Evolutionary conservation across 2,113 vertebrate genomes (phyloP), one percentile per base, ranked within the genome.

Genomic region (Rhombomys opimus): DNA sequence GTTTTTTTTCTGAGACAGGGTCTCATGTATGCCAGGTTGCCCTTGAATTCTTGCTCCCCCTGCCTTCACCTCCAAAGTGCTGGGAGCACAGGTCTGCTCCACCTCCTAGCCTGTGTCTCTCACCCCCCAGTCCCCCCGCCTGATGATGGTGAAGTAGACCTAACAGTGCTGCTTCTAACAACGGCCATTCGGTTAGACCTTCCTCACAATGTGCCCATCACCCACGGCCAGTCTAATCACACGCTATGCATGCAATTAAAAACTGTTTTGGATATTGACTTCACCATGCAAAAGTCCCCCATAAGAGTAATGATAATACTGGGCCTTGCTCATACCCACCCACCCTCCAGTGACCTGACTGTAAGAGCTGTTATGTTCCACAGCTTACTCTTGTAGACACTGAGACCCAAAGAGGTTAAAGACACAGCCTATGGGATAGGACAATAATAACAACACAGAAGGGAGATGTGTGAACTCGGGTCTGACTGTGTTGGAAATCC

Each of bases 401-500:
- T 54, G 54, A 92, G 82, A 54, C 70, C 59, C 12, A n/a, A 67
- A 38, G 63, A 95, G 59, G 32, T 35, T 59, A 57, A 77, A 77
- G 81, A 68, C 50, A 89, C 20, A 87, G 57, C 52, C 75, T 35
- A 84, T 1, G 54, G 52, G 38, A n/a, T 7, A 35, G 57, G 35
- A 68, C 2, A 30, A 67, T 32, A 11, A 70, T 2, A 63, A 50
- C 11, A 77, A 20, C 12, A 8, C 41, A 46, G 15, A 20, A 18
- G 8, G 77, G 41, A 10, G 46, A 15, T 20, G 50, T 32, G 81
- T 90, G 68, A 92, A 81, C 18, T 6, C 3, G 54, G 50, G 63
- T 72, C 76, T 86, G 38, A 50, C 50, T 91, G 57, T 76, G 80
- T 93, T 94, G 92, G 80, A 95, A 89, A 88, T 35, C 46, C 7